Evolutionary conservation across 1,140 invertebrate genomes (phyloP), one percentile per base, ranked within the genome.

Genomic region (Drosophila sulfurigaster): DNA sequence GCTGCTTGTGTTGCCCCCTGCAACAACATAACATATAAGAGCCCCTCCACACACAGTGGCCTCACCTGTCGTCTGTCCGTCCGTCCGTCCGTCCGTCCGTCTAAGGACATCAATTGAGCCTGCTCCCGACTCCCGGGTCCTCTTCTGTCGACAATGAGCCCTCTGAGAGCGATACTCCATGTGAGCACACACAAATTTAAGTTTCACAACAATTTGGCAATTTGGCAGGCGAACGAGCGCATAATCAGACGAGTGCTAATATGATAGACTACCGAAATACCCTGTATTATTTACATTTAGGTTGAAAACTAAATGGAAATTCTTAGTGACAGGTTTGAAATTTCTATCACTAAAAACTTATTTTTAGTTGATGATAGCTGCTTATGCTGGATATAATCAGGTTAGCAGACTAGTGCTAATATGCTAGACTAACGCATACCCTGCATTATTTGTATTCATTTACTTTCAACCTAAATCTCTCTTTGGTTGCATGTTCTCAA

Each of bases 171-270:
- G n/a, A 28, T 64, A 38, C 49, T 54, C 3, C 35, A 28, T 25
- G 32, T 52, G 62, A 54, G 49, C 15, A 25, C 35, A 11, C 35
- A 43, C 52, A 69, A 68, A 78, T 78, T 81, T 78, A 81, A 81
- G 75, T 78, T 79, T 56, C 46, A 54, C 60, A 81, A 81, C 79
- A 81, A 82, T 73, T 78, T 76, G n/a, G 60, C 74, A 81, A 68
- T 75, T 82, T 35, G 73, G 78, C 79, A 82, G 78, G 68, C 63
- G 16, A 52, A 60, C 65, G 62, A 81, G 57, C 65, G 73, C 67
- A 81, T 82, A 78, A 75, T 67, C 35, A 15, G 30, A 64, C 62
- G 38, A 41, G 20, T 13, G 8, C 6, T 8, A 4, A 11, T 15
- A n/a, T n/a, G n/a, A 25, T 3, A 5, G 0, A 20, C 59, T 32